Base-by-base conservation (phyloP, 2,888 invertebrate species). In the Pachycephus smyrnensis region DNA sequence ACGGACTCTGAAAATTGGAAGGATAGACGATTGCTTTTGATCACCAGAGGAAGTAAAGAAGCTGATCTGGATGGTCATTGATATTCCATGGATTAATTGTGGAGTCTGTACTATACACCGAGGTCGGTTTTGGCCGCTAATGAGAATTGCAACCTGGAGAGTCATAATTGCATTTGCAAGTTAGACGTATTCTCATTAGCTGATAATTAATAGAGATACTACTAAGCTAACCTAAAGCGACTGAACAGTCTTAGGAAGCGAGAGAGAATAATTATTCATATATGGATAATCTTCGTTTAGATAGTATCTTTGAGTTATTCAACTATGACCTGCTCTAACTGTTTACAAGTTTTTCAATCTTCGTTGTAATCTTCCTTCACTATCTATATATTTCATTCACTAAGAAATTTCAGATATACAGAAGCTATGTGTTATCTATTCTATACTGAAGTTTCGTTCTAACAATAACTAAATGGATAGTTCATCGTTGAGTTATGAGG, bases 1-100 rank as follows among this genome's bases (percentile, higher is more conserved):
- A 89, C 84, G 15, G 86, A 75, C 40, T 88, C 89, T 89, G 81
- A 3, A 84, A 84, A 73, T 55, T 55, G 6, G 0, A 55, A 55
- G 55, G 55, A 23, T 0, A 23, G 9, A 55, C 9, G 2, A 23
- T 55, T 55, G 1, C 6, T 9, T 23, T 9, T 55, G 6, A 9
- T 55, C 9, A 23, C 9, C 55, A 2, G 23, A 9, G 23, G 55
- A 55, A 2, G 9, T 2, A 9, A 9, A 9, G 55, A 55, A 55
- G 55, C 55, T 55, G 55, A 55, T 55, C 55, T 55, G 6, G 23
- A 55, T 23, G 55, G 23, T 55, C 55, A 9, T 23, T 23, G 2
- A 55, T 55, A 9, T 9, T 55, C 6, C 55, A 55, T 55, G 9
- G 55, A 55, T 55, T 23, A 55, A 55, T 55, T 55, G 23, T 9